Percentiles rank a stretch among this genome's conserved stretches.
These are phyloP conservation scores for Orchesellides sinensis DNA, from an alignment of 2,888 invertebrate genomes.

Conservation along the genomic window DNA sequence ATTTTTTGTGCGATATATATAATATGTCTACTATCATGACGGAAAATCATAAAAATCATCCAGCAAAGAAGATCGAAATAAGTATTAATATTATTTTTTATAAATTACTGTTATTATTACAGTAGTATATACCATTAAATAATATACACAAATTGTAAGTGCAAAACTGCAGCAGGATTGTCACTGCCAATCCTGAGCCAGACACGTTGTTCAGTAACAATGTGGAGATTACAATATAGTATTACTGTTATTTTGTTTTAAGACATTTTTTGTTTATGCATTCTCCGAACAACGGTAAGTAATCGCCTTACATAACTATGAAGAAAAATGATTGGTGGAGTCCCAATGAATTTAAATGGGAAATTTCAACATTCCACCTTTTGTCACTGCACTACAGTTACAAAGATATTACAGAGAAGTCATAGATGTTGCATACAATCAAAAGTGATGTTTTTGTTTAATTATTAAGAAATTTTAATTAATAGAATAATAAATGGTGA, in stretches of 20 bases:
- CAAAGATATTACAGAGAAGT: no score
- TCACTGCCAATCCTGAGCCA: no score
- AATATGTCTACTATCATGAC: conserved; percentile 43
- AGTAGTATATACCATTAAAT: conserved; percentile 14
- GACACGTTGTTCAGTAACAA: no score
- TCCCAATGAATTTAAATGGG: not conserved
- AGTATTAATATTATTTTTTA: conserved; percentile 32
- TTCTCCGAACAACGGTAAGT: not conserved
- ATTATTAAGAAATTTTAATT: not conserved
- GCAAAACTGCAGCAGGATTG: no score
- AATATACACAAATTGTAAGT: conserved; percentile 1
- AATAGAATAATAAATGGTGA: no score
- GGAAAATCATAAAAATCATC: conserved; percentile 48
- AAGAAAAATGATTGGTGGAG: no score
- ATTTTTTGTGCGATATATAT: conserved; percentile 4
- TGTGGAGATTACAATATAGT: not conserved
- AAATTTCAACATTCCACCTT: no score
- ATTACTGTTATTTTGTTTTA: not conserved
- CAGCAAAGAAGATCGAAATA: conserved; percentile 44
- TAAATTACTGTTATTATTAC: conserved; percentile 40
- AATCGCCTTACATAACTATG: no score
- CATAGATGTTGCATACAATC: no score
- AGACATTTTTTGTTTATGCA: not conserved
- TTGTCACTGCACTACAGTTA: no score
- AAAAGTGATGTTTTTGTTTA: no score